phyloP scores from a whole-genome alignment of 2,888 invertebrate genomes.

The Zygogramma bicolorata region DNA sequence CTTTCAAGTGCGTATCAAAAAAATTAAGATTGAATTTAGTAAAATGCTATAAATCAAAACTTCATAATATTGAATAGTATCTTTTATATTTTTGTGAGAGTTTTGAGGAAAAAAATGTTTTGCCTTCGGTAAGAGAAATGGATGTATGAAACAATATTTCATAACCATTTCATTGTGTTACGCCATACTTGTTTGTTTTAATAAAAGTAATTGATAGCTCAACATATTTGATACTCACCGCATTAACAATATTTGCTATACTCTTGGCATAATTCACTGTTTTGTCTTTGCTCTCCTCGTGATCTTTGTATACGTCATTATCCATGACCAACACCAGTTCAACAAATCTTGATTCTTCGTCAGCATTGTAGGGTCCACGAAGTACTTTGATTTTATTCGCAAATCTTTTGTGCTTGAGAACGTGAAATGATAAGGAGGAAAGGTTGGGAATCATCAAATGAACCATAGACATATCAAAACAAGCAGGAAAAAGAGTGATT shows the following conservation, averaged over 20 bases:
- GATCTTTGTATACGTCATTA: slow-evolving; percentile 84
- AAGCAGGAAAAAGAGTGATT: no score
- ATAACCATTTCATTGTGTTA: no score
- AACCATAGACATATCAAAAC: neutral
- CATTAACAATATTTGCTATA: slow-evolving; percentile 95
- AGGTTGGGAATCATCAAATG: neutral
- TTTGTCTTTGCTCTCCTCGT: slow-evolving; percentile 78
- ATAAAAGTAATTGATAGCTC: neutral
- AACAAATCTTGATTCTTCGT: slow-evolving; percentile 87
- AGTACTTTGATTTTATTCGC: slow-evolving; percentile 71
- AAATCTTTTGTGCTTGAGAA: slow-evolving; percentile 78
- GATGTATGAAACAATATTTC: no score
- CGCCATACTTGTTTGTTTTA: no score
- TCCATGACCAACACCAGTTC: slow-evolving; percentile 92
- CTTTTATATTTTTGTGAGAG: no score
- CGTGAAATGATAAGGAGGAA: neutral
- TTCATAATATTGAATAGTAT: no score
- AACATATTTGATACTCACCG: slow-evolving; percentile 75
- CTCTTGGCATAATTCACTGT: slow-evolving; percentile 90
- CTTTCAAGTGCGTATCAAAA: no score
- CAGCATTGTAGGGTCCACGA: slow-evolving; percentile 88
- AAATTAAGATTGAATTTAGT: no score
- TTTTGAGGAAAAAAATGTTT: no score
- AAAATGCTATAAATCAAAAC: no score
- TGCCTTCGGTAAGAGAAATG: no score